Conservation (phyloP, 2,888 invertebrate species). For the Hipparchia semele region DNA sequence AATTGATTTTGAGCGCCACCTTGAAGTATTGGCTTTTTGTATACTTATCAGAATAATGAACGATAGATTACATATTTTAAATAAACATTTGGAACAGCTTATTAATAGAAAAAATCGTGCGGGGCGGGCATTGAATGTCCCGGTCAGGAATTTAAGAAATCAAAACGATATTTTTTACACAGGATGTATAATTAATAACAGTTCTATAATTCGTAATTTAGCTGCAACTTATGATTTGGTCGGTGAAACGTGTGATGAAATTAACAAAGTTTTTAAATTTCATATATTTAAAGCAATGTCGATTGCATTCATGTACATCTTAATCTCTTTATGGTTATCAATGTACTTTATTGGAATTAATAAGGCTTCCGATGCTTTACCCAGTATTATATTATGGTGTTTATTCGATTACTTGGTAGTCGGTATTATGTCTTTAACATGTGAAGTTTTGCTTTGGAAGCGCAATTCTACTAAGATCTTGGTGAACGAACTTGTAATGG, state of each 20-base stretch:
- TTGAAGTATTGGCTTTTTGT: constrained; percentile 56
- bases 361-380: constrained; percentile 29
- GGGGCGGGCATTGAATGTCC: constrained; percentile 17
- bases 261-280: constrained; percentile 45
- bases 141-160: constrained; percentile 36
- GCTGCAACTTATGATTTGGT: constrained; percentile 55
- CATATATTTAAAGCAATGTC: constrained; percentile 62
- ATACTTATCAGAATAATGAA: constrained; percentile 53
- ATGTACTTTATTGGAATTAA: constrained; percentile 52
- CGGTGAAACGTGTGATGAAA: constrained; percentile 31
- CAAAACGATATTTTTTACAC: constrained; percentile 46
- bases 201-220: constrained; percentile 56
- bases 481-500: too few species aligned
- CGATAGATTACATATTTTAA: constrained; percentile 53
- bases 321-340: constrained; percentile 60
- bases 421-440: constrained; percentile 51
- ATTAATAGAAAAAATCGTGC: constrained; percentile 43
- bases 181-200: constrained; percentile 41
- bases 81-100: constrained; percentile 52
- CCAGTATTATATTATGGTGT: constrained; percentile 44
- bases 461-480: constrained; percentile 43
- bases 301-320: constrained; percentile 57
- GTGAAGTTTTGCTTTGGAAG: constrained; percentile 53
- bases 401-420: constrained; percentile 28
- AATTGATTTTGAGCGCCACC: constrained; percentile 47